These are phyloP conservation scores for Spizaetus ornatus DNA, from an alignment of 2,113 vertebrate species.

Conservation along the genomic window DNA sequence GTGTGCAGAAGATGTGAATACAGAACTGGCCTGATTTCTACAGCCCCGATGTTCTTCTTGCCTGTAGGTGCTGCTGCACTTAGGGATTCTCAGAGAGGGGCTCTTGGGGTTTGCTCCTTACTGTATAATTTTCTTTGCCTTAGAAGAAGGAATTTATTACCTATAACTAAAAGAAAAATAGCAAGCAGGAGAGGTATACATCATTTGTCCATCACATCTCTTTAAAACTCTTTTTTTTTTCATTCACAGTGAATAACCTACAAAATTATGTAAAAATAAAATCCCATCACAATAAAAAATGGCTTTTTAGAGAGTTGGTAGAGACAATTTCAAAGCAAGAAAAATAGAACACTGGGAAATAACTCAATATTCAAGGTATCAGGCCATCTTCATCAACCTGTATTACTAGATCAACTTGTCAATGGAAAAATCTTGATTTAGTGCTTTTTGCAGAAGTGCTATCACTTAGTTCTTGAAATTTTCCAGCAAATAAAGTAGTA, in stretches of 20 bases:
- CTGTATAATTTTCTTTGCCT: background rate
- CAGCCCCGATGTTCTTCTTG: background rate
- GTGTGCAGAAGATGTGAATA: fast-evolving
- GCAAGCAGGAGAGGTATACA: background rate
- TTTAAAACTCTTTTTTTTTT: background rate
- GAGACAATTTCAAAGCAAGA: background rate
- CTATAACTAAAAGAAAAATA: background rate
- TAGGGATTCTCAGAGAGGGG: background rate
- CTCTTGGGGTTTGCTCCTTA: background rate
- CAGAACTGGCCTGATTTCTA: background rate
- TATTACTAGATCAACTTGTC: background rate
- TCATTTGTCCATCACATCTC: background rate
- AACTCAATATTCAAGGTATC: slow-evolving; percentile 4
- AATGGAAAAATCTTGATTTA: background rate
- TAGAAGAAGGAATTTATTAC: background rate
- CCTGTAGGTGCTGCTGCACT: background rate
- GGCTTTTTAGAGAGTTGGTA: background rate
- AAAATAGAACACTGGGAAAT: background rate
- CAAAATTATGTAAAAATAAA: slow-evolving; percentile 7
- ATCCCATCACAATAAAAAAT: background rate
- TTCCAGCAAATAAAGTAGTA: background rate
- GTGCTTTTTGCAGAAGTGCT: background rate
- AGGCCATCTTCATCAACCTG: background rate
- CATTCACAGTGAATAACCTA: background rate
- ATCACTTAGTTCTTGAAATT: background rate